These are phyloP conservation scores for Psittacula echo DNA, from an alignment of 2,797 vertebrate species.

Conservation along the genomic window DNA sequence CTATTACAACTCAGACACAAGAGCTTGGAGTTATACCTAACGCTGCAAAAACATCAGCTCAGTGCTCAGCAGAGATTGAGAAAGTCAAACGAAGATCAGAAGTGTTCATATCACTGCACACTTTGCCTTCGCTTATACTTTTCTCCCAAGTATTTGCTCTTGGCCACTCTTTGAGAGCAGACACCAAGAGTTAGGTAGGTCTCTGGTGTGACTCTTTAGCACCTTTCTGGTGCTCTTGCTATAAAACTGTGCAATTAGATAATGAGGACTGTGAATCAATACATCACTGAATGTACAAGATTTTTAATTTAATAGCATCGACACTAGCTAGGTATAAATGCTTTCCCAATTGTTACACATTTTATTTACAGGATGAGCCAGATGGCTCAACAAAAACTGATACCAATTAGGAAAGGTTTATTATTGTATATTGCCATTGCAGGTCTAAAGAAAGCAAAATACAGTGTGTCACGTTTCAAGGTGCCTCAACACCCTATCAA, in stretches of 20 bases:
- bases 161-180: background rate
- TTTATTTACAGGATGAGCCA: slow-evolving; percentile 23
- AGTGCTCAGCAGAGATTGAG: slow-evolving; percentile 1
- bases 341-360: background rate
- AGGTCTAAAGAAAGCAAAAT: background rate
- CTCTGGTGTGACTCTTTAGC: background rate
- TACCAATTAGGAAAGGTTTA: slow-evolving; percentile 2
- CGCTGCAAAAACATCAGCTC: background rate
- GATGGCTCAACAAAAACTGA: slow-evolving; percentile 3
- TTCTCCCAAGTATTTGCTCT: background rate
- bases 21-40: background rate
- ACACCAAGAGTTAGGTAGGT: background rate
- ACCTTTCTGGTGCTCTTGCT: background rate
- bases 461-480: background rate
- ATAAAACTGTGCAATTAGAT: background rate
- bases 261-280: background rate
- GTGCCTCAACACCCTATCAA: background rate
- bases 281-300: background rate
- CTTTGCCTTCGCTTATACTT: background rate
- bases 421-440: background rate
- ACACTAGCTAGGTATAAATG: background rate
- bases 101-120: background rate
- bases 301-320: background rate
- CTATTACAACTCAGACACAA: slow-evolving; percentile 18
- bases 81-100: slow-evolving; percentile 5